phyloP scores from a whole-genome alignment of 1,140 invertebrate species.

The Piezodorus guildinii region DNA sequence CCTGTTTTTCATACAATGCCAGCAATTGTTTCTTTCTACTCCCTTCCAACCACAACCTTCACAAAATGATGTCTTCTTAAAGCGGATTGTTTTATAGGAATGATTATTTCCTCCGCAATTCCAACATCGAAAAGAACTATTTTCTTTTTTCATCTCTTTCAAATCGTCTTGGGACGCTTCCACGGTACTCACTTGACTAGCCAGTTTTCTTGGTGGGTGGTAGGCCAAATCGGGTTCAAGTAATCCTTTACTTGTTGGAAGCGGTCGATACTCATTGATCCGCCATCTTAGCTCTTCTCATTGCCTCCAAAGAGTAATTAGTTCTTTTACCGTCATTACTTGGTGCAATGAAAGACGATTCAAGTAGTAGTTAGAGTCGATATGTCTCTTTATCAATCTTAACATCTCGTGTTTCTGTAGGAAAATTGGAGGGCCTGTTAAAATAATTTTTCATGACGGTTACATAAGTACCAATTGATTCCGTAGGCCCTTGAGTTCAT shows the following conservation, averaged over 20 bases:
- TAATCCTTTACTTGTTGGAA: no score
- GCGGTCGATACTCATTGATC: background rate
- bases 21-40: no score
- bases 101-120: background rate
- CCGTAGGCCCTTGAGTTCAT: slow-evolving; percentile 29
- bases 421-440: slow-evolving; percentile 26
- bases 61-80: background rate
- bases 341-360: slow-evolving; percentile 31
- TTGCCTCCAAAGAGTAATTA: background rate
- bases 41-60: background rate
- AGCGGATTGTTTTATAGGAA: background rate
- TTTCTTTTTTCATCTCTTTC: background rate
- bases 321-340: background rate
- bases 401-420: slow-evolving; percentile 28
- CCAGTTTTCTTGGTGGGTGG: background rate
- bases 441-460: slow-evolving; percentile 32
- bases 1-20: no score
- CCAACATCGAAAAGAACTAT: background rate
- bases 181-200: background rate
- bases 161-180: no score
- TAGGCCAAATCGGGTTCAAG: slow-evolving; percentile 10
- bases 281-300: background rate
- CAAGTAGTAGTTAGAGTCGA: no score
- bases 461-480: slow-evolving; percentile 29
- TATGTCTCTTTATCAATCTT: slow-evolving; percentile 28